Conservation (phyloP, 1,140 invertebrate species). For the Trissolcus basalis region DNA sequence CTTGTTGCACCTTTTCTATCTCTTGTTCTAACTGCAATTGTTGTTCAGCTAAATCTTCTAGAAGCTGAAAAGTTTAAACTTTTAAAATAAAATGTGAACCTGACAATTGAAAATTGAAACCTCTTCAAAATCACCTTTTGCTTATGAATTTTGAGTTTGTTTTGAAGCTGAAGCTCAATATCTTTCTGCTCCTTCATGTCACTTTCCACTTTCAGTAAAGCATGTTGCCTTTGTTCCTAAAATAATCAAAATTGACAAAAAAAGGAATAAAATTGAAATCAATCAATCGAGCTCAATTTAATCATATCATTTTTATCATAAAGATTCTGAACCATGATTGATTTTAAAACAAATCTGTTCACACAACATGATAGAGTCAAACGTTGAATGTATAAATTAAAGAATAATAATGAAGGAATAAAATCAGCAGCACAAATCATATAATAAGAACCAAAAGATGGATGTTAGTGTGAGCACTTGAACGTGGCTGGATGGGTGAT, state of each 20-base stretch:
- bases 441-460: constrained; percentile 43
- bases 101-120: too few relatives aligned
- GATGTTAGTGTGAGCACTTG: constrained; percentile 37
- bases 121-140: constrained; percentile 77
- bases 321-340: too few relatives aligned
- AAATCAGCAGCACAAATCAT: constrained; percentile 12
- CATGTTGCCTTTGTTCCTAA: constrained; percentile 76
- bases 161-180: constrained; percentile 77
- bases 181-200: constrained; percentile 76
- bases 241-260: constrained; percentile 24
- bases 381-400: background rate
- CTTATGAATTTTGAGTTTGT: constrained; percentile 74
- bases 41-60: constrained; percentile 79
- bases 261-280: background rate
- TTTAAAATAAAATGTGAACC: too few relatives aligned
- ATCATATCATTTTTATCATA: too few relatives aligned
- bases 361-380: background rate
- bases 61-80: constrained; percentile 73
- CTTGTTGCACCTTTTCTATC: constrained; percentile 81
- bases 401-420: constrained; percentile 10
- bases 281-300: background rate
- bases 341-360: too few relatives aligned
- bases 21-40: constrained; percentile 80
- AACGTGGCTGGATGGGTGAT: constrained; percentile 28
- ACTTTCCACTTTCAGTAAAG: constrained; percentile 77